Evolutionary conservation across 2,113 vertebrate genomes (phyloP).

Genomic region (Gavia stellata): DNA sequence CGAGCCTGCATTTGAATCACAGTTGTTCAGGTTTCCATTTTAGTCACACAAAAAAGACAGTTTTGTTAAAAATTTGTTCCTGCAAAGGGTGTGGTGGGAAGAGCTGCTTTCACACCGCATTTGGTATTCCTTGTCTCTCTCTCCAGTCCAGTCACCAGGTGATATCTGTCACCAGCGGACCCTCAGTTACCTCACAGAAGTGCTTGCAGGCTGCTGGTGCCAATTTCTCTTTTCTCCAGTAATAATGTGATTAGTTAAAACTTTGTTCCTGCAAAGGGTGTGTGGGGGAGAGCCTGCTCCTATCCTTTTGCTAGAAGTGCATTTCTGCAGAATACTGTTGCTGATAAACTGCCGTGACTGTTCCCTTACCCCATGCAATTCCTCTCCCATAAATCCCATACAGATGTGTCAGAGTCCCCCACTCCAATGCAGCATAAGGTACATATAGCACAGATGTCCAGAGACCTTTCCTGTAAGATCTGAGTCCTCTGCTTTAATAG

Average conservation of each 20-base stretch:
- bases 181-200: background rate
- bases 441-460: background rate
- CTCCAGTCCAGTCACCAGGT: background rate
- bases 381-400: background rate
- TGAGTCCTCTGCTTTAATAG: background rate
- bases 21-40: background rate
- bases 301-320: background rate
- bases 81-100: background rate
- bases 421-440: background rate
- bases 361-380: background rate
- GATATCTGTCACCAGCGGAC: background rate
- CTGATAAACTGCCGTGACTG: accelerated
- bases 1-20: background rate
- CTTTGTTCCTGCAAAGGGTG: too few relatives aligned
- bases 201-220: background rate
- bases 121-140: background rate
- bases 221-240: background rate
- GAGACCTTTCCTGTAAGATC: background rate
- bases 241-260: too few relatives aligned
- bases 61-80: background rate
- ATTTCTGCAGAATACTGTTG: background rate
- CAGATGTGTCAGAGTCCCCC: background rate
- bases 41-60: background rate
- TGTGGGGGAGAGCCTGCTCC: background rate
- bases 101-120: background rate